Base-by-base conservation (phyloP, 2,888 invertebrate genomes). In the Bembecia ichneumoniformis region DNA sequence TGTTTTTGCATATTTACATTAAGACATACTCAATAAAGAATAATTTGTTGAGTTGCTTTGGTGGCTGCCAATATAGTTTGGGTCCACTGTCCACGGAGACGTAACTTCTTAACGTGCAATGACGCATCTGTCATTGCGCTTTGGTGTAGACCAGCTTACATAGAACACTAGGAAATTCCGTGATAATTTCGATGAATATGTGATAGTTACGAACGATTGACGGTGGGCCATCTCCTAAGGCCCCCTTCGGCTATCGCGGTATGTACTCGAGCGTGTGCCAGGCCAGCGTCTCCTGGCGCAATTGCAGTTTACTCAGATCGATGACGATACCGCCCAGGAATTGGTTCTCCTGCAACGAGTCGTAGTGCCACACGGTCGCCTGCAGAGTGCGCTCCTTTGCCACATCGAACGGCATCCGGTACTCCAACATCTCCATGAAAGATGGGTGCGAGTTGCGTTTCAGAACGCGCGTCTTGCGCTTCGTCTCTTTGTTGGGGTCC, bases 371-470 rank as follows among this genome's bases (percentile, higher is more conserved):
- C 9, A 98, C 94, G 0, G 97, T 96, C 0, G 97, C 96, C 75
- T 97, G 96, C n/a, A 98, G 82, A 9, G 90, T 90, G 47, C 95
- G 89, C 57, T 88, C 89, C 68, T 91, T 90, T 13, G 97, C 90
- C 43, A 93, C 90, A 47, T 96, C 95, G 55, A 95, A 68, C 0
- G 95, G 92, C 86, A 97, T 90, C 53, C 96, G 90, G 68, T 97
- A 98, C 70, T 96, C 96, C 74, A 98, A 86, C 94, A 96, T 96
- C 89, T 98, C 97, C 96, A 99, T 98, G 82, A 97, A 99, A 14
- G 97, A 97, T 0, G 99, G 99, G 78, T 98, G 96, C 65, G 96
- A 95, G 70, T 95, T 96, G 59, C 94, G 93, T 63, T 94, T 93
- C 1, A 97, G 92, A 1, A 97, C 95, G 80, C 96, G 95, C 0